Base-by-base conservation (phyloP, 2,113 vertebrate species). In the Syrmaticus mikado region DNA sequence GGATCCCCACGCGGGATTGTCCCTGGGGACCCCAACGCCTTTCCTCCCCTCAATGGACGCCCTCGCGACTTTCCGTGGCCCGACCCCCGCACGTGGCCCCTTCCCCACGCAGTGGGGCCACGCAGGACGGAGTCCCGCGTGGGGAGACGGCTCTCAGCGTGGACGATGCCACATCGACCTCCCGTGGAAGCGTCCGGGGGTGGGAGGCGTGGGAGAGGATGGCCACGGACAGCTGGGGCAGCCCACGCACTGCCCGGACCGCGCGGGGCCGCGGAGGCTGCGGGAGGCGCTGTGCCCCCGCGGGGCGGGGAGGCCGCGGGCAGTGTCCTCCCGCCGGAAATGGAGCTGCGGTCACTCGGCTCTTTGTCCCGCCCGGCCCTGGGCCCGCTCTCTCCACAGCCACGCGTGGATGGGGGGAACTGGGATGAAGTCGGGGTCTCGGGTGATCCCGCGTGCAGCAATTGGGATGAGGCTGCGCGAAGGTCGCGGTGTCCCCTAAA, bases 251-350 rank as follows among this genome's bases (percentile, higher is more conserved):
- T 3, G 13, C 55, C 64, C 46, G 61, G 48, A 70, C 3, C 41
- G 8, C 22, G 52, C 74, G 58, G 64, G 71, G 46, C 28, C 53
- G 53, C 16, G 28, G 82, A 86, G 65, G 86, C 86, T 30, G 87
- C 76, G 82, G 92, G 87, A 52, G 87, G 92, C 87, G 87, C 92
- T 93, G 87, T 90, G 67, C 87, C 86, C 86, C 87, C 73, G 5
- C 78, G 68, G 93, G 77, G 67, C 58, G 50, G 73, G 64, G 53
- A 28, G 53, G 77, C 74, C 5, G 64, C 81, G 71, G 86, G 58
- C 90, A 92, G 92, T 83, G 93, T 87, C 90, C 86, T 55, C 61
- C 68, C 55, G 78, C 90, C 93, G 93, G 93, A 94, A 94, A 92
- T 86, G 86, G 21, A 70, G 86, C 86, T 72, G 32, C 78, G 93